Evolutionary conservation across 2,113 vertebrate genomes (phyloP).

Genomic region (Hippocampus guttulatus): DNA sequence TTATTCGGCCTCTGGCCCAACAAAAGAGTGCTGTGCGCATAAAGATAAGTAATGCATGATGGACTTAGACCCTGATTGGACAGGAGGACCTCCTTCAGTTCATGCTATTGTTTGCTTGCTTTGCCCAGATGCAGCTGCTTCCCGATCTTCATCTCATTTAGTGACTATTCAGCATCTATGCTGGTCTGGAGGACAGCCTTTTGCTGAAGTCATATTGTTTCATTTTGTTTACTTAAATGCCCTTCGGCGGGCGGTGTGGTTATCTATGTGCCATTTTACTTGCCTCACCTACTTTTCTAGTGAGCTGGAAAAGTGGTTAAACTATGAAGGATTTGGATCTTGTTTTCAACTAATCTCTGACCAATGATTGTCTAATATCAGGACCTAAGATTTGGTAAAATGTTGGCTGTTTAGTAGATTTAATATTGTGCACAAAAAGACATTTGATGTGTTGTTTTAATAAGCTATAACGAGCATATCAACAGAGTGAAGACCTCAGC

Average conservation of each 20-base stretch:
- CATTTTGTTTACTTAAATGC: slow-evolving; percentile 34
- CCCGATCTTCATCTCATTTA: slow-evolving; percentile 41
- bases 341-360: background rate
- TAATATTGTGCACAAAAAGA: no score
- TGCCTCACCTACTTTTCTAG: background rate
- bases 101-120: slow-evolving; percentile 8
- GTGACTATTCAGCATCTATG: slow-evolving; percentile 21
- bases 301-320: slow-evolving; percentile 2
- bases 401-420: background rate
- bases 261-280: background rate
- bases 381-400: background rate
- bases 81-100: slow-evolving; percentile 20
- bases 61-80: background rate
- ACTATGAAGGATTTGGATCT: background rate
- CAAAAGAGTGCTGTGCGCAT: slow-evolving; percentile 5
- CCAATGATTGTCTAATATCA: background rate
- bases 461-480: no score
- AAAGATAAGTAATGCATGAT: slow-evolving; percentile 29
- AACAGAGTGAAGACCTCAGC: no score
- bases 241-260: slow-evolving; percentile 25
- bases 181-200: slow-evolving; percentile 28
- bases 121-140: slow-evolving; percentile 46
- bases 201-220: slow-evolving; percentile 32
- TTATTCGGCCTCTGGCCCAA: slow-evolving; percentile 9
- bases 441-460: no score